Base-by-base conservation (phyloP, 2,797 vertebrate genomes). In the Eulemur mongoz region DNA sequence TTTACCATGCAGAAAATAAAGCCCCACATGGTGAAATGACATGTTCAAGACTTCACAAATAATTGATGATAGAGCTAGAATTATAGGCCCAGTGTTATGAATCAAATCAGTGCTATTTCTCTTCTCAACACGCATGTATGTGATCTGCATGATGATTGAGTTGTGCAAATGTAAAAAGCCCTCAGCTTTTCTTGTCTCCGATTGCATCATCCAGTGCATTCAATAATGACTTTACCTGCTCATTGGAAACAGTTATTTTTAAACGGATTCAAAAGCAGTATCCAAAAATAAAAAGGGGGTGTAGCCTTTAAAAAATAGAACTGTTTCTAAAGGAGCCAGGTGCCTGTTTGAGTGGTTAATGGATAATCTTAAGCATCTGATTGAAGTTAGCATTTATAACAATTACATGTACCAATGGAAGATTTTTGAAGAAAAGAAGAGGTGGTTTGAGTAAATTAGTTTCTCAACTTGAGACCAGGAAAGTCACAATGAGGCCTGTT, bases 221-320 rank as follows among this genome's bases (percentile, higher is more conserved):
- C 48, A 72, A 57, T 65, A 88, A n/a, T n/a, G 72, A 13, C 84
- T 96, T 96, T 83, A 94, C 92, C 95, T 96, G 92, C 92, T 94
- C 87, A 59, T 88, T 87, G 84, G 87, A 96, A 96, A 76, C 48
- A 38, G 92, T 96, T 95, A 89, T 92, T 96, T 97, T 92, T 63
- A 97, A 97, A 94, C 73, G 80, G 91, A 88, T 92, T 95, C 87
- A 97, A 94, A 97, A 84, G 76, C 92, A 57, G 50, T 45, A 32
- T 90, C 96, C 95, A 82, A 97, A 98, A 96, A 97, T 97, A 92
- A 93, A 93, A 96, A 88, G 78, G 65, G 76, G 91, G 89, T 80
- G 86, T 95, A 80, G 48, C 69, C 79, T 65, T 96, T 96, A 92
- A 94, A 95, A 97, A 94, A 96, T 87, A 94, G 92, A 96, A 76